Evolutionary conservation across 1,140 invertebrate genomes (phyloP).

Genomic region (Papilio glaucus): DNA sequence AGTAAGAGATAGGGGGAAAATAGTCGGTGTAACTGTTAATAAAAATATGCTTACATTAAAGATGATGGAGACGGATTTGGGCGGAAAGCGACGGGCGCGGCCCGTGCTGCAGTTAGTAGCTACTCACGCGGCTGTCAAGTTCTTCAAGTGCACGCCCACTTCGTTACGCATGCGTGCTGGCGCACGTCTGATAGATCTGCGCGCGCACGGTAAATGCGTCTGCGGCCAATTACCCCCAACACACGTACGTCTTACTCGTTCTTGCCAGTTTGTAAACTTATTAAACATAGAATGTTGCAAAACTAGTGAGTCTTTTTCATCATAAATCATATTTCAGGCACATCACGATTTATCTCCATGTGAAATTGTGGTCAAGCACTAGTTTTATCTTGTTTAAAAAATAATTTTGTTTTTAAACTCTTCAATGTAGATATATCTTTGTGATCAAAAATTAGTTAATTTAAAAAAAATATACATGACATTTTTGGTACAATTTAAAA

Average conservation of each 20-base stretch:
- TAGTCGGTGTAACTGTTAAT: neutral
- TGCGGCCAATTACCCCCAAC: conserved; percentile 55
- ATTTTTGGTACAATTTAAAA: too few species aligned
- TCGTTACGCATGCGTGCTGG: conserved; percentile 52
- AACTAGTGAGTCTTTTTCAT: too few species aligned
- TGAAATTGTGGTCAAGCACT: too few species aligned
- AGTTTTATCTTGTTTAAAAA: too few species aligned
- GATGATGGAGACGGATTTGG: conserved; percentile 61
- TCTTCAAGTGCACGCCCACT: conserved; percentile 54
- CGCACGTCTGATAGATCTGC: conserved; percentile 46
- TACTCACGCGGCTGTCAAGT: conserved; percentile 52
- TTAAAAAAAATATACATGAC: too few species aligned
- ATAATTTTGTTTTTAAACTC: too few species aligned
- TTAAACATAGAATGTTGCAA: too few species aligned
- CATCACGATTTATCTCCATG: too few species aligned
- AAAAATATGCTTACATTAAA: conserved; percentile 35
- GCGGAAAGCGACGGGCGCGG: conserved; percentile 51
- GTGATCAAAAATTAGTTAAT: too few species aligned
- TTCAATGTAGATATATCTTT: too few species aligned
- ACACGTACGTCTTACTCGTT: conserved; percentile 52
- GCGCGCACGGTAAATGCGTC: conserved; percentile 58
- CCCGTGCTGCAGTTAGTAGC: conserved; percentile 57
- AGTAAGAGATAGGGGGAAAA: too few species aligned
- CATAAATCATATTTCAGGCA: too few species aligned
- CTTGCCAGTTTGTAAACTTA: neutral